Evolutionary conservation across 2,113 vertebrate species (phyloP).

Genomic region (Toxotes chatareus): DNA sequence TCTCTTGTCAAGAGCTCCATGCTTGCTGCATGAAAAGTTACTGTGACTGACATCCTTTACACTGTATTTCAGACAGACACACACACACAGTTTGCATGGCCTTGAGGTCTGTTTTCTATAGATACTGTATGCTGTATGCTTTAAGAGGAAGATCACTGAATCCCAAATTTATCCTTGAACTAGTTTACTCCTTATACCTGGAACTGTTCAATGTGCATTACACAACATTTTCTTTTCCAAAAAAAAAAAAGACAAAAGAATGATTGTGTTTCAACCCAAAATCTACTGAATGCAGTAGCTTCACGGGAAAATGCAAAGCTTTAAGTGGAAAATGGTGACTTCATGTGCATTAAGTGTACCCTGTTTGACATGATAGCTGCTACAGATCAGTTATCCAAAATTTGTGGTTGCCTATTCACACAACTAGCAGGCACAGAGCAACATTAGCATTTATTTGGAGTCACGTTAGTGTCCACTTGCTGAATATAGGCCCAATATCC

Average conservation of each 20-base stretch:
- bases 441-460: not conserved
- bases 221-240: slow-evolving; percentile 3
- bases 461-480: too few relatives aligned
- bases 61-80: slow-evolving; percentile 36
- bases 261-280: not conserved
- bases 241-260: not conserved
- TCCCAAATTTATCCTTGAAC: slow-evolving; percentile 42
- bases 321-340: not conserved
- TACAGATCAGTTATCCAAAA: not conserved
- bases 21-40: slow-evolving; percentile 70
- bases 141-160: slow-evolving; percentile 25
- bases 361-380: not conserved
- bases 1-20: slow-evolving; percentile 79
- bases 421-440: not conserved
- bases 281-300: not conserved
- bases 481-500: not conserved
- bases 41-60: slow-evolving; percentile 76
- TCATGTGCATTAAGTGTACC: not conserved
- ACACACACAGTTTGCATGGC: slow-evolving; percentile 41
- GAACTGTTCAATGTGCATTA: not conserved
- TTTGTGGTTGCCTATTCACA: too few relatives aligned
- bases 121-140: slow-evolving; percentile 55
- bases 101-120: slow-evolving; percentile 64
- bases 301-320: not conserved
- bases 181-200: slow-evolving; percentile 16